A percentile compares a stretch with the other conserved stretches of the same genome.
Evolutionary conservation across 2,888 invertebrate species (phyloP).

Genomic region (Tryphoninae sp.): DNA sequence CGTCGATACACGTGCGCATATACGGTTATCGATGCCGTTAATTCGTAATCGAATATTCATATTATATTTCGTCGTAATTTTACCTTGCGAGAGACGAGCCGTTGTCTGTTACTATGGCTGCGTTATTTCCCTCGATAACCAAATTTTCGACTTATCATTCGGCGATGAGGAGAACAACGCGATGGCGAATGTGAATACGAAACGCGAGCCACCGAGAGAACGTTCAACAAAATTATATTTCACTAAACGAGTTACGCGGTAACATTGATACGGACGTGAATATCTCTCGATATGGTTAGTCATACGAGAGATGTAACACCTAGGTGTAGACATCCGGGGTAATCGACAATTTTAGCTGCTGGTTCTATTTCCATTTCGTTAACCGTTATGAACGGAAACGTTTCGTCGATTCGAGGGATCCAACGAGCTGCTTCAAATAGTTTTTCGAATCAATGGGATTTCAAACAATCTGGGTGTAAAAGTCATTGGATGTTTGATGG

Average conservation of each 20-base stretch:
- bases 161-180: no score
- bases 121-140: no score
- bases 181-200: no score
- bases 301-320: no score
- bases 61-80: constrained; percentile 61
- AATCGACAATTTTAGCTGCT: no score
- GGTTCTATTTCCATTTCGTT: no score
- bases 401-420: neutral
- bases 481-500: neutral
- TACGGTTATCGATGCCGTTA: constrained; percentile 55
- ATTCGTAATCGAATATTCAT: constrained; percentile 66
- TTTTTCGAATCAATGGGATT: neutral
- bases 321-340: no score
- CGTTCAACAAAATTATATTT: no score
- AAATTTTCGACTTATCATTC: no score
- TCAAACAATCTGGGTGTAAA: no score
- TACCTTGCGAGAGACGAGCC: constrained; percentile 21
- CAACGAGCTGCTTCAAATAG: neutral
- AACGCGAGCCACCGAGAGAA: no score
- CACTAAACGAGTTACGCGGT: constrained; percentile 47
- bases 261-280: constrained; percentile 40
- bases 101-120: no score
- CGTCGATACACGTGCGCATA: neutral
- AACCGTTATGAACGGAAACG: constrained; percentile 20
- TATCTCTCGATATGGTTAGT: neutral